Conservation (phyloP, 2,797 vertebrate genomes). For the Leptodactylus fallax region DNA sequence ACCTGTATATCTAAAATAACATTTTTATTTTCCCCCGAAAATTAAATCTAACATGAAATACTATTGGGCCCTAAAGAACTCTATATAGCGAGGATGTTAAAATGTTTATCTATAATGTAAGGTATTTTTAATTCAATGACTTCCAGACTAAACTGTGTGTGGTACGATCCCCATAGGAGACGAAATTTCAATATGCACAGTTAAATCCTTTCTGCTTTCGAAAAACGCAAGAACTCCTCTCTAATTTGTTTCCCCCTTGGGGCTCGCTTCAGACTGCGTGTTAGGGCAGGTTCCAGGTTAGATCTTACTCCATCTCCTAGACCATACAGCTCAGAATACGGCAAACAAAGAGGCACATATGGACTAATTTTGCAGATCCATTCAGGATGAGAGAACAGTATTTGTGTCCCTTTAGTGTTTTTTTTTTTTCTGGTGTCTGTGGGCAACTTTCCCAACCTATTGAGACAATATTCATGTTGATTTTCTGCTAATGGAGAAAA, state of each 20-base stretch:
- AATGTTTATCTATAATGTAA: conserved; percentile 38
- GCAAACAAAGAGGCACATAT: conserved; percentile 45
- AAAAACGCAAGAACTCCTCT: conserved; percentile 55
- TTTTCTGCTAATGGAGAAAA: conserved; percentile 66
- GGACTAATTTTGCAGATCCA: conserved; percentile 53
- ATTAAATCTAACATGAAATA: background rate
- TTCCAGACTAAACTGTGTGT: conserved; percentile 27
- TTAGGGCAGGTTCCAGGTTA: background rate
- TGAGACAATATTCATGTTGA: conserved; percentile 66
- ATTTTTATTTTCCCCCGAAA: background rate
- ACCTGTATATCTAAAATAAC: background rate
- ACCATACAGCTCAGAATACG: conserved; percentile 35
- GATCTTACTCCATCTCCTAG: conserved; percentile 1
- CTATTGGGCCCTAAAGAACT: conserved; percentile 30
- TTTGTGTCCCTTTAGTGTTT: conserved; percentile 62
- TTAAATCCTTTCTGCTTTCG: conserved; percentile 54
- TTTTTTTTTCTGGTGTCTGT: conserved; percentile 62
- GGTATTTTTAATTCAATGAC: conserved; percentile 42
- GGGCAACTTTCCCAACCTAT: conserved; percentile 37
- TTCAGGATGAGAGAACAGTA: conserved; percentile 28
- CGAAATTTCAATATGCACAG: conserved; percentile 41
- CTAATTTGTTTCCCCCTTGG: conserved; percentile 54
- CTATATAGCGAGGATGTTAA: conserved; percentile 37
- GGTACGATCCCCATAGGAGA: conserved; percentile 54
- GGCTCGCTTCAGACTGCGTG: background rate